Evolutionary conservation across 2,888 invertebrate genomes (phyloP).

Genomic region (Lithodes maja): DNA sequence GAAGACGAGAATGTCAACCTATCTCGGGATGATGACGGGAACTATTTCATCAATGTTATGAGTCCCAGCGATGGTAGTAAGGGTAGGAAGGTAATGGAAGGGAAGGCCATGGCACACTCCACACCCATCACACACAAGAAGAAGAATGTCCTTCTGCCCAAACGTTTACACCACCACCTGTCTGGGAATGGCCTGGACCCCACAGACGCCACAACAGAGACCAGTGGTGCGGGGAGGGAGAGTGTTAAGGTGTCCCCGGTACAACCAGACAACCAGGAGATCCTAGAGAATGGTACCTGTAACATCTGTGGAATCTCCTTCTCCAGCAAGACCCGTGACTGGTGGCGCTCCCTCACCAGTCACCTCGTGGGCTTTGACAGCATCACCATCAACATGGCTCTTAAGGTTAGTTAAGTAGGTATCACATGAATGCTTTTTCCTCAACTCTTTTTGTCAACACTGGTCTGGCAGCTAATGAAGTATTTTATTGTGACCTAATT

Average conservation of each 20-base stretch:
- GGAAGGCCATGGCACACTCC: background rate
- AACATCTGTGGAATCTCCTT: constrained; percentile 63
- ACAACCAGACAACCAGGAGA: background rate
- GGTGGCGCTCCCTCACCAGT: constrained; percentile 62
- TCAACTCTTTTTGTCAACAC: background rate
- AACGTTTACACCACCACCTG: constrained; percentile 45
- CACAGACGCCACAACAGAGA: background rate
- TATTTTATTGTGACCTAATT: background rate
- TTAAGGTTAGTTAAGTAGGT: constrained; percentile 42
- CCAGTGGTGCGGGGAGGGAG: background rate
- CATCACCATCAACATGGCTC: constrained; percentile 53
- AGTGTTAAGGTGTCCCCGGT: background rate
- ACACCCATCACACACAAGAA: constrained; percentile 8
- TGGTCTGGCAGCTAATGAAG: background rate
- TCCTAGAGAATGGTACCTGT: constrained; percentile 24
- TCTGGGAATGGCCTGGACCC: background rate
- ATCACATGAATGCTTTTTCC: background rate
- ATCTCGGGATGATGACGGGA: constrained; percentile 56
- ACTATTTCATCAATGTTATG: constrained; percentile 46
- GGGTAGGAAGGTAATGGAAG: background rate
- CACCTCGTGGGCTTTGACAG: constrained; percentile 48
- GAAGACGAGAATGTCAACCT: constrained; percentile 42
- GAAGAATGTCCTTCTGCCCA: constrained; percentile 57
- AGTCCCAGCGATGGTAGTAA: background rate
- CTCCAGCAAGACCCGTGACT: constrained; percentile 32